These are phyloP conservation scores for Strigamia crassipes DNA, from an alignment of 2,888 invertebrate species.

Conservation along the genomic window DNA sequence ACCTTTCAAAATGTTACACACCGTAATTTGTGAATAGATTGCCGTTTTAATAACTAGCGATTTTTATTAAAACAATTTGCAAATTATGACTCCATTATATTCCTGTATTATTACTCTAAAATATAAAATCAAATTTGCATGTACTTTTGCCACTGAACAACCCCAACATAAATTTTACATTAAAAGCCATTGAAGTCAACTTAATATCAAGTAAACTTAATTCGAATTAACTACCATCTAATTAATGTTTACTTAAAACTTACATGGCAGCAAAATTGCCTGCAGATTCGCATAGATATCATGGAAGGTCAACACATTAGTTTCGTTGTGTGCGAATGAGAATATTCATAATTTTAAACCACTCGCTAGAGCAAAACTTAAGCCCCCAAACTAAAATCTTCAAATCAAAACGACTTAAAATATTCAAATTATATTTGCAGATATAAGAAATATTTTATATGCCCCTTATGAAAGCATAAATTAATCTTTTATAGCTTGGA, in stretches of 20 bases:
- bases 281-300: slow-evolving; percentile 10
- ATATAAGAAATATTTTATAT: background rate
- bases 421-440: background rate
- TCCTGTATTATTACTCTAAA: too few relatives aligned
- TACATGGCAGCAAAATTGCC: background rate
- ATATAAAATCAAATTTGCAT: background rate
- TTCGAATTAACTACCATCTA: background rate
- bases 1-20: too few relatives aligned
- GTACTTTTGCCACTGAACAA: background rate
- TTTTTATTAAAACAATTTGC: too few relatives aligned
- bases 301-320: background rate
- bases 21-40: too few relatives aligned
- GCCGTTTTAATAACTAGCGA: too few relatives aligned
- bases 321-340: background rate
- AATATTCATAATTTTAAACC: background rate
- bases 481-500: background rate
- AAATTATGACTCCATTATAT: too few relatives aligned
- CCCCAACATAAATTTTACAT: background rate
- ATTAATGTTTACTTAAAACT: slow-evolving; percentile 21
- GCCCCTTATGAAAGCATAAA: background rate
- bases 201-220: background rate
- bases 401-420: background rate
- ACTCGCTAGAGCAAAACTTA: background rate
- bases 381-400: background rate
- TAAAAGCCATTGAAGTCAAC: background rate